phyloP scores from a whole-genome alignment of 1,140 invertebrate species.

The Halyomorpha halys region DNA sequence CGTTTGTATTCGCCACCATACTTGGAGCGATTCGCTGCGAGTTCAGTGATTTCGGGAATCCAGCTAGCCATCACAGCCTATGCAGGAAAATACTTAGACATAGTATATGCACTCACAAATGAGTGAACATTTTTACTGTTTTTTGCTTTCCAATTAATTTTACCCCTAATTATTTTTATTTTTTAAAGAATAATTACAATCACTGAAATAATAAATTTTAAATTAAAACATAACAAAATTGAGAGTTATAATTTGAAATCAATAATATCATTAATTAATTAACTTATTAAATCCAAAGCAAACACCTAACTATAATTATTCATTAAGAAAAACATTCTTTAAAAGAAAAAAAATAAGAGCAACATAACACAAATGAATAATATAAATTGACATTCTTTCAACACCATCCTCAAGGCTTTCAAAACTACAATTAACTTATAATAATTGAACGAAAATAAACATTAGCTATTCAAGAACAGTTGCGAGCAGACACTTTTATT shows the following conservation, averaged over 20 bases:
- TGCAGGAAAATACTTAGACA: constrained; percentile 28
- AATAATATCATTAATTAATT: too few relatives aligned
- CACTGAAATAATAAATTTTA: constrained; percentile 2
- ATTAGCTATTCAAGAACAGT: too few relatives aligned
- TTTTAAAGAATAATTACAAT: constrained; percentile 4
- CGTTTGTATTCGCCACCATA: constrained; percentile 96
- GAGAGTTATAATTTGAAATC: not conserved
- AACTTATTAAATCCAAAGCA: not conserved
- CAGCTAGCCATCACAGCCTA: constrained; percentile 97
- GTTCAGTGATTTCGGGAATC: constrained; percentile 98
- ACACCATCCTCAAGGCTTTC: constrained; percentile 15
- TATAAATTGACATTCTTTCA: constrained; percentile 1
- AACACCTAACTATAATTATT: constrained; percentile 1
- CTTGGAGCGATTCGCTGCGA: constrained; percentile 93
- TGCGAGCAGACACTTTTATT: not conserved
- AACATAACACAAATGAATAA: constrained; percentile 1
- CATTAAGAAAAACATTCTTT: not conserved
- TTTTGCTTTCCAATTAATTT: not conserved
- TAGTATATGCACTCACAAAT: constrained; percentile 5
- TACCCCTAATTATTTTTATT: constrained; percentile 4
- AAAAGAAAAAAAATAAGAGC: not conserved
- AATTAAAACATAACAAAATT: not conserved
- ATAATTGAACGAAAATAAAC: constrained; percentile 4
- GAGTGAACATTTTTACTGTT: not conserved
- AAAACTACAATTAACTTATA: constrained; percentile 10